These are phyloP conservation scores for Gryllus longicercus DNA, from an alignment of 2,888 invertebrate genomes.

Conservation along the genomic window DNA sequence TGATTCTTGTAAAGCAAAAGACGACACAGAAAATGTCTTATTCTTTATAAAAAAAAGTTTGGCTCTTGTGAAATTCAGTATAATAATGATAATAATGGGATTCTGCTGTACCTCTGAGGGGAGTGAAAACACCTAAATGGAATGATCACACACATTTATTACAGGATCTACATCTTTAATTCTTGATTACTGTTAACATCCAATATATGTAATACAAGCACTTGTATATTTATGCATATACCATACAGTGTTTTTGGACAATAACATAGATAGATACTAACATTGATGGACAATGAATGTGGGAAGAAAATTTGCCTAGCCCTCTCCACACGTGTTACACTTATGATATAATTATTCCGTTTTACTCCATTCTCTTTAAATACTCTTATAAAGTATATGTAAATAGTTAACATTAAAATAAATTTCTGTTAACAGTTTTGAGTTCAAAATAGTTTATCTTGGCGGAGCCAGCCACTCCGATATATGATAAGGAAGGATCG, in stretches of 20 bases:
- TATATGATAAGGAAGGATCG: constrained; percentile 11
- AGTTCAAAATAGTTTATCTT: constrained; percentile 17
- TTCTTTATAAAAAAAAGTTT: no score
- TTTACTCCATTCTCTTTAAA: neutral
- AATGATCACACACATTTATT: constrained; percentile 17
- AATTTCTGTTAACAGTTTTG: constrained; percentile 1
- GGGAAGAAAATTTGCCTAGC: constrained; percentile 17
- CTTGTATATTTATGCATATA: constrained; percentile 3
- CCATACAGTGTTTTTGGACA: neutral
- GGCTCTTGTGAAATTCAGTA: no score
- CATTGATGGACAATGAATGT: constrained; percentile 1
- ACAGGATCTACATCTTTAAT: constrained; percentile 17
- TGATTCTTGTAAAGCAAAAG: no score
- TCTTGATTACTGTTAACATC: constrained; percentile 17
- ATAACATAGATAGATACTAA: constrained; percentile 17
- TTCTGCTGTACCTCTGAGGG: neutral
- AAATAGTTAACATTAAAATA: constrained; percentile 17
- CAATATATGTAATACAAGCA: constrained; percentile 2
- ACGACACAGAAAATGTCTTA: no score
- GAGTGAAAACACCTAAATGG: neutral
- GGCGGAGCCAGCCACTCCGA: constrained; percentile 1
- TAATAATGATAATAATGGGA: no score
- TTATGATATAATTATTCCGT: neutral
- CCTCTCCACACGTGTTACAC: constrained; percentile 7
- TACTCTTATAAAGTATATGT: constrained; percentile 17